These are phyloP conservation scores for Watsonalla cultraria DNA, from an alignment of 2,888 invertebrate genomes.

Conservation along the genomic window DNA sequence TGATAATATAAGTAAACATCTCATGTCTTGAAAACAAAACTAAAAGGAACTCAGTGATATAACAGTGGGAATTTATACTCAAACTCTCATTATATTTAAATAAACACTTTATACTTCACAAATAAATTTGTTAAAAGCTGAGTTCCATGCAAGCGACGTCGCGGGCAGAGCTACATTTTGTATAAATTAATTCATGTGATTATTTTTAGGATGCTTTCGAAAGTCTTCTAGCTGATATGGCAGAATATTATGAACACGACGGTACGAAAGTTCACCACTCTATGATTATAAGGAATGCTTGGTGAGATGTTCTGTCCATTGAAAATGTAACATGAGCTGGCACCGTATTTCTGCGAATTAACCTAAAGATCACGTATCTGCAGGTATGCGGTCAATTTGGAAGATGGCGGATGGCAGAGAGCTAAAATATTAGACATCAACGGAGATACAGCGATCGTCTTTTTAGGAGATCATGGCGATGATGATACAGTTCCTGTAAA, in stretches of 20 bases:
- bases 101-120: too few species aligned
- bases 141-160: too few species aligned
- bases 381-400: conserved; percentile 68
- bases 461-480: conserved; percentile 88
- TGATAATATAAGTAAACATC: too few species aligned
- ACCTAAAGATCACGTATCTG: conserved; percentile 1
- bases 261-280: conserved; percentile 64
- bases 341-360: neutral
- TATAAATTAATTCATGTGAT: neutral
- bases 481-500: conserved; percentile 76
- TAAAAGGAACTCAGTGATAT: too few species aligned
- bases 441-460: conserved; percentile 74
- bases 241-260: conserved; percentile 56
- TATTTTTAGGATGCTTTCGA: conserved; percentile 67
- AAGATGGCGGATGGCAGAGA: conserved; percentile 72
- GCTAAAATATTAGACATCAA: conserved; percentile 78
- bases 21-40: too few species aligned
- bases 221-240: conserved; percentile 71
- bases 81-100: too few species aligned
- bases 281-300: conserved; percentile 64
- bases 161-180: too few species aligned
- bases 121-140: too few species aligned
- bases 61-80: too few species aligned
- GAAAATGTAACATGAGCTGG: neutral
- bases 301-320: conserved; percentile 38